Conservation (phyloP, 2,113 vertebrate genomes). For the Salvelinus fontinalis region DNA sequence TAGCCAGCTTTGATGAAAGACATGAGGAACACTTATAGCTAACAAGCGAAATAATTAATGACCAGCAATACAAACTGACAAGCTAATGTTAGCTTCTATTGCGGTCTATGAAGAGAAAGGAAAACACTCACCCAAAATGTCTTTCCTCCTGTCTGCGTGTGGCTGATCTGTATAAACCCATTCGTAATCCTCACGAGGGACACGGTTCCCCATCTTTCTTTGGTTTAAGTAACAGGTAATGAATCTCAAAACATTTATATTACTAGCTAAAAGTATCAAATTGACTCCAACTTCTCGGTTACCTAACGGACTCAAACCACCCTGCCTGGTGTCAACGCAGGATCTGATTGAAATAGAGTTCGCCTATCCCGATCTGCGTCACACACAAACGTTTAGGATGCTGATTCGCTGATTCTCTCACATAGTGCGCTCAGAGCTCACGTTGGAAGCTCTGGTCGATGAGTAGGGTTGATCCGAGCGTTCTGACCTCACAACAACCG, state of each 20-base stretch:
- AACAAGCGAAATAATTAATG: too few species aligned
- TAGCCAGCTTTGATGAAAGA: too few species aligned
- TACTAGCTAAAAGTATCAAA: neutral
- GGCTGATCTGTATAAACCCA: constrained; percentile 96
- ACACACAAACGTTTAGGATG: too few species aligned
- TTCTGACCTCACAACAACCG: too few species aligned
- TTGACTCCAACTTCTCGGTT: neutral
- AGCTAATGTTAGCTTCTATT: neutral
- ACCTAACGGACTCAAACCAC: neutral
- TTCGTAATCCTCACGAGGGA: constrained; percentile 88
- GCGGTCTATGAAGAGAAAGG: neutral
- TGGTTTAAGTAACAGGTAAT: neutral
- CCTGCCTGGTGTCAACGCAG: too few species aligned
- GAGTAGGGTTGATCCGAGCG: too few species aligned
- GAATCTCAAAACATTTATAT: neutral
- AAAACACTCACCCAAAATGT: constrained; percentile 85
- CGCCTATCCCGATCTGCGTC: too few species aligned
- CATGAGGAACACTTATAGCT: too few species aligned
- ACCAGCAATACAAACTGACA: neutral
- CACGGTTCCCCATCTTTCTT: constrained; percentile 81
- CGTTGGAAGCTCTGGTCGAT: too few species aligned
- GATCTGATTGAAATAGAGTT: too few species aligned
- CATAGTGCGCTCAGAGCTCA: too few species aligned
- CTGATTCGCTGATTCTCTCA: too few species aligned
- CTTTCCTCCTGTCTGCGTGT: constrained; percentile 85